Evolutionary conservation across 2,888 invertebrate genomes (phyloP).

Genomic region (Mechanitis messenoides): DNA sequence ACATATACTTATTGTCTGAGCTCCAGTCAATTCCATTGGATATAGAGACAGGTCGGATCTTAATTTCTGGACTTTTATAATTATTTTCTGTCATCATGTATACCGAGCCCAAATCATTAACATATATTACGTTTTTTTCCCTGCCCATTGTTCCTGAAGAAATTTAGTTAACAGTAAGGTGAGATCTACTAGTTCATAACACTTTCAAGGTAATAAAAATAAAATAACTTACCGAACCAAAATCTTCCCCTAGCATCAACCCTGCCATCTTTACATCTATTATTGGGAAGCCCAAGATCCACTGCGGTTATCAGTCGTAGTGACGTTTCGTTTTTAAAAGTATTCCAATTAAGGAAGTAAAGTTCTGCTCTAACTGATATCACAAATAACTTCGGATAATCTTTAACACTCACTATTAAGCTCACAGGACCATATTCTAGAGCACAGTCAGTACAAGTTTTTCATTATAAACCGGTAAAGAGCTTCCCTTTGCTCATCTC

Average conservation of each 20-base stretch:
- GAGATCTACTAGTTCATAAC: neutral
- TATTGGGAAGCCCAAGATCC: constrained; percentile 66
- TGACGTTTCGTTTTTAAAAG: constrained; percentile 42
- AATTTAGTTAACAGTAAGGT: constrained; percentile 5
- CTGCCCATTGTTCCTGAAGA: constrained; percentile 79
- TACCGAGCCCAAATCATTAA: constrained; percentile 74
- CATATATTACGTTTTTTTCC: constrained; percentile 64
- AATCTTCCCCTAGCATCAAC: constrained; percentile 80
- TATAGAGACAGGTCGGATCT: constrained; percentile 75
- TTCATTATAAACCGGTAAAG: constrained; percentile 21
- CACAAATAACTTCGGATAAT: constrained; percentile 58
- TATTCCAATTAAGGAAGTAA: constrained; percentile 56
- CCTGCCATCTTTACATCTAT: constrained; percentile 82
- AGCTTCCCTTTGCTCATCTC: no score
- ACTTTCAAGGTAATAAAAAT: neutral
- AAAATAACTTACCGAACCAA: constrained; percentile 76
- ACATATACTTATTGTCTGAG: constrained; percentile 81
- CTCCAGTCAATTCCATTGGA: constrained; percentile 90
- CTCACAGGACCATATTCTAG: constrained; percentile 74
- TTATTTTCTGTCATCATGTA: constrained; percentile 73
- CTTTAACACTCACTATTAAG: constrained; percentile 68
- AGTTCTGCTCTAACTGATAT: constrained; percentile 62
- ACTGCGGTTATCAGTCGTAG: constrained; percentile 52
- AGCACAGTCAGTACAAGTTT: constrained; percentile 27
- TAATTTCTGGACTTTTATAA: constrained; percentile 46